phyloP scores from a whole-genome alignment of 1,140 invertebrate genomes.

The Oncopodura yosiiana region DNA sequence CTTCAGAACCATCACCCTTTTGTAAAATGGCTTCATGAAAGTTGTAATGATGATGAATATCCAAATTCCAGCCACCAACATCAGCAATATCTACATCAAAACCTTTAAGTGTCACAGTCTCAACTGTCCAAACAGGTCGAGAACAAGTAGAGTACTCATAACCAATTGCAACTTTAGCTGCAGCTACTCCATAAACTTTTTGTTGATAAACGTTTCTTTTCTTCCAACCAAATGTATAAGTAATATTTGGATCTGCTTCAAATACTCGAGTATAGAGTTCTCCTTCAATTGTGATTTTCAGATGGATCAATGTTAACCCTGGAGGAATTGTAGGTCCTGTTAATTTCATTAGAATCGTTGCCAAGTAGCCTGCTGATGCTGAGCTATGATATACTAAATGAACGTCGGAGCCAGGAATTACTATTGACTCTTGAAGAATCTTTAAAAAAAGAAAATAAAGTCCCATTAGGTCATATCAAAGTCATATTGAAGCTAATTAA shows the following conservation, averaged over 20 bases:
- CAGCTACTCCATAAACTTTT: slow-evolving; percentile 51
- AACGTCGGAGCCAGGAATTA: slow-evolving; percentile 81
- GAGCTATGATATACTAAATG: slow-evolving; percentile 88
- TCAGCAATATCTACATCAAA: slow-evolving; percentile 95
- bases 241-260: slow-evolving; percentile 88
- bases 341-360: slow-evolving; percentile 80
- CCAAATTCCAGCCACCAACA: slow-evolving; percentile 92
- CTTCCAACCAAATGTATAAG: slow-evolving; percentile 93
- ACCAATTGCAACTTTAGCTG: slow-evolving; percentile 54
- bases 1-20: slow-evolving; percentile 86
- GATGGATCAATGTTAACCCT: slow-evolving; percentile 73
- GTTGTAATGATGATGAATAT: slow-evolving; percentile 97
- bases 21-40: slow-evolving; percentile 93
- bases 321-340: slow-evolving; percentile 69
- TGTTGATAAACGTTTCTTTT: slow-evolving; percentile 94
- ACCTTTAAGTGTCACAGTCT: slow-evolving; percentile 85
- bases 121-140: slow-evolving; percentile 83
- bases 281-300: slow-evolving; percentile 82
- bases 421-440: slow-evolving; percentile 89
- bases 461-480: background rate
- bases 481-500: background rate
- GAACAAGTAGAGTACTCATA: slow-evolving; percentile 85
- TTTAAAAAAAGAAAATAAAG: slow-evolving; percentile 41
- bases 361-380: slow-evolving; percentile 81
- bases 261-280: slow-evolving; percentile 82